Percentiles rank a stretch among this genome's conserved stretches.
Evolutionary conservation across 1,140 invertebrate genomes (phyloP).

Genomic region (honey bee (Apis mellifera)): DNA sequence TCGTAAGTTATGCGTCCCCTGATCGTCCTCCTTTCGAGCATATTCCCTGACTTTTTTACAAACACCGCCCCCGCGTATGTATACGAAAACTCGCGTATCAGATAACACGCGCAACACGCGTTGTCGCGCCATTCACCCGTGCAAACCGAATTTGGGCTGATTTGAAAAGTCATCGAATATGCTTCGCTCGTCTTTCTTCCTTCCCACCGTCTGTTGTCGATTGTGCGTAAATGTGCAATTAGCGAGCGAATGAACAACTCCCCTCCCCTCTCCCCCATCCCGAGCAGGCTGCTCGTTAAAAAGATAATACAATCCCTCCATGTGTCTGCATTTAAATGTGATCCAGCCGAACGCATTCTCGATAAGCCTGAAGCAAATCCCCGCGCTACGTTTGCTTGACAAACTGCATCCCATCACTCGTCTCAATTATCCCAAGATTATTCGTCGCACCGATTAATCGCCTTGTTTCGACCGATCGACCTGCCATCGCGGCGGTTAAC

Average conservation of each 20-base stretch:
- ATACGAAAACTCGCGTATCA: no score
- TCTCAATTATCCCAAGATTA: background rate
- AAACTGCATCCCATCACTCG: no score
- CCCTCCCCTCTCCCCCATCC: no score
- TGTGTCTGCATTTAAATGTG: background rate
- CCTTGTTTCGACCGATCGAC: no score
- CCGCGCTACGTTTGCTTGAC: no score
- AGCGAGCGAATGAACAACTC: background rate
- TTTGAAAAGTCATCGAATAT: slow-evolving; percentile 32
- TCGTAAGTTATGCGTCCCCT: slow-evolving; percentile 75
- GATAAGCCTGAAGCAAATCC: background rate
- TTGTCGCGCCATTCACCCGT: background rate
- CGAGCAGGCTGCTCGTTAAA: background rate
- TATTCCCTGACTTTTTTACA: slow-evolving; percentile 41
- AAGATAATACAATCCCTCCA: background rate
- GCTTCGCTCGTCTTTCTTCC: slow-evolving; percentile 5
- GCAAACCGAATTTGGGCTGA: background rate
- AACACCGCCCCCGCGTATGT: background rate
- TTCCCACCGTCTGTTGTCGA: background rate
- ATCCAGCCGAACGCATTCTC: background rate
- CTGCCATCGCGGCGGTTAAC: no score
- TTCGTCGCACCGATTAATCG: background rate
- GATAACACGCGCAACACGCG: background rate
- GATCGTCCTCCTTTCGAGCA: slow-evolving; percentile 34
- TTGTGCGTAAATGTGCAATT: background rate